phyloP scores from a whole-genome alignment of 2,113 vertebrate species.

The Gasterosteus aculeatus region DNA sequence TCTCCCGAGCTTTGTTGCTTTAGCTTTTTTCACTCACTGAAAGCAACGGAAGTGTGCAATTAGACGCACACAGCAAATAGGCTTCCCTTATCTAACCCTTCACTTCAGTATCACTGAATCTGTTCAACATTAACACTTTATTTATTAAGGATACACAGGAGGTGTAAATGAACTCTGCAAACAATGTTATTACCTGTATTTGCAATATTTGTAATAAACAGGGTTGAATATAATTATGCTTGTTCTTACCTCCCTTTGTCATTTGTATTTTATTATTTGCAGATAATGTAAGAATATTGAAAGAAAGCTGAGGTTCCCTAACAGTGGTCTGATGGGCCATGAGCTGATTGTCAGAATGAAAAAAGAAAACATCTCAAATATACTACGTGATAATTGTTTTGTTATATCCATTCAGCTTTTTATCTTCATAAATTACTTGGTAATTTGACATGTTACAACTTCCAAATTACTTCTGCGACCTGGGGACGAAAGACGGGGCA shows the following conservation, averaged over 20 bases:
- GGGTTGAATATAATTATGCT: constrained; percentile 23
- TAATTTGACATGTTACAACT: no score
- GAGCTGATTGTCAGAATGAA: no score
- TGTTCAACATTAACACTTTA: not conserved
- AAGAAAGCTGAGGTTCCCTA: no score
- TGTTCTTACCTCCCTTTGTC: not conserved
- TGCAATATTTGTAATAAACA: constrained; percentile 68
- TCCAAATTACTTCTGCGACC: no score
- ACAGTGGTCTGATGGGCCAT: no score
- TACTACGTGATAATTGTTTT: no score
- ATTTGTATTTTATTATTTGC: not conserved
- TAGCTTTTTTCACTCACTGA: not conserved
- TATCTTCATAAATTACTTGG: no score
- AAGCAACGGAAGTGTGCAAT: not conserved
- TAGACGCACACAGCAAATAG: not conserved
- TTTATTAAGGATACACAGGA: constrained; percentile 1
- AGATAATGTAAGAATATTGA: not conserved
- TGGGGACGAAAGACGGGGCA: no score
- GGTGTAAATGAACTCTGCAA: constrained; percentile 18
- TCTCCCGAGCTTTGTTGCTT: not conserved
- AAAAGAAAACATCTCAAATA: no score
- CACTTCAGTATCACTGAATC: not conserved
- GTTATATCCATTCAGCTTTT: no score
- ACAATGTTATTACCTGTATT: constrained; percentile 33
- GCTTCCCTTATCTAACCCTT: not conserved